A percentile compares a stretch with the other conserved stretches of the same genome.
phyloP scores from a whole-genome alignment of 92 coral and sea anemone genomes.

The Heteractis magnifica region DNA sequence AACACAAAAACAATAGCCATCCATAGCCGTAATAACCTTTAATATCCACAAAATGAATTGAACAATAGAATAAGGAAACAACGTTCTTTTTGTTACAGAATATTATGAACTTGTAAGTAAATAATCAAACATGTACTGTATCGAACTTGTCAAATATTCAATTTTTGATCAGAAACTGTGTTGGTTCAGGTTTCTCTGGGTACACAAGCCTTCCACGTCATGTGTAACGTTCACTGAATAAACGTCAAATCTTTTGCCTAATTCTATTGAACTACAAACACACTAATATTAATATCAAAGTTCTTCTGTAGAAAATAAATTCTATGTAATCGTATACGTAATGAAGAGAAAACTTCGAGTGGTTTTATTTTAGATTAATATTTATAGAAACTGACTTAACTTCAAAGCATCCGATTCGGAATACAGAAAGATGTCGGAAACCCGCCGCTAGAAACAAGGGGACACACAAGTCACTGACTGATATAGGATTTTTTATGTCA shows the following conservation, averaged over 20 bases:
- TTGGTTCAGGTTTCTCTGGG: neutral
- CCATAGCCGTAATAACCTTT: neutral
- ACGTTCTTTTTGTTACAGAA: neutral
- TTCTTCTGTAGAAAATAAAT: neutral
- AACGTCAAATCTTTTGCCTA: neutral
- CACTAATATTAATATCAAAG: neutral
- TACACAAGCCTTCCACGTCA: neutral
- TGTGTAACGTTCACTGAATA: neutral
- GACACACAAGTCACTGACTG: neutral
- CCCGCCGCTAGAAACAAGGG: neutral
- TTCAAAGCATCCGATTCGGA: conserved; percentile 4
- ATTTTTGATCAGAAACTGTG: neutral
- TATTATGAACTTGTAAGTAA: neutral
- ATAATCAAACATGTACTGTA: neutral
- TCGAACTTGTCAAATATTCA: conserved; percentile 1
- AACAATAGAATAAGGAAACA: neutral
- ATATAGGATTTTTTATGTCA: neutral
- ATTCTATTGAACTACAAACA: neutral
- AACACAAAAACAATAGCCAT: neutral
- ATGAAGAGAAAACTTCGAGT: neutral
- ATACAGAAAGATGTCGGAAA: neutral
- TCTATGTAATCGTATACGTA: neutral
- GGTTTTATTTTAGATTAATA: neutral
- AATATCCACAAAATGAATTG: neutral
- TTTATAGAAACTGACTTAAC: neutral